Conservation (phyloP, 2,888 invertebrate species). For the Spialia ferax region DNA sequence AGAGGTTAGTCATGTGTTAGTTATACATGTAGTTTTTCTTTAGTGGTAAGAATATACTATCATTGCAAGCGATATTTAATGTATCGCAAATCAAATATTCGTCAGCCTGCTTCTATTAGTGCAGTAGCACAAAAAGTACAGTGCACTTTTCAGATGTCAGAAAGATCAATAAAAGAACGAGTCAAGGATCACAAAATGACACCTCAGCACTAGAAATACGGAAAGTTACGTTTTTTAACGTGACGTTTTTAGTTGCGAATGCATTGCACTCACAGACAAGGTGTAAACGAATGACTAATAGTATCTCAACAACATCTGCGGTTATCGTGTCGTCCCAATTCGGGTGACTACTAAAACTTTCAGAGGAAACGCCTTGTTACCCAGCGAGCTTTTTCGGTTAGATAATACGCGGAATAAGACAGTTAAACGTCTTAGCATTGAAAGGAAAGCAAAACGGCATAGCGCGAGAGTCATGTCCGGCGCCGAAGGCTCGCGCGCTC, state of each 20-base stretch:
- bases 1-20: not conserved
- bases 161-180: not conserved
- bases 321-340: not conserved
- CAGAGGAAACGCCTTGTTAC: not conserved
- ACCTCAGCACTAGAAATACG: not conserved
- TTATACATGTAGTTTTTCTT: not conserved
- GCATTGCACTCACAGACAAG: too few species aligned
- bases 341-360: not conserved
- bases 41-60: not conserved
- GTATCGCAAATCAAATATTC: not conserved
- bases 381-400: conserved; percentile 6
- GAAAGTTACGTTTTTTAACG: not conserved
- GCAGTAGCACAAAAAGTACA: not conserved
- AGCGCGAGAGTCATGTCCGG: conserved; percentile 17
- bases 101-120: not conserved
- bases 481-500: not conserved
- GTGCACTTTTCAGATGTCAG: not conserved
- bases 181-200: not conserved
- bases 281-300: not conserved
- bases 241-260: not conserved
- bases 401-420: conserved; percentile 24
- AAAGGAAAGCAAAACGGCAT: conserved; percentile 46
- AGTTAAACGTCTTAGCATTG: not conserved
- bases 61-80: not conserved
- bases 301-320: not conserved